Base-by-base conservation (phyloP, 2,113 vertebrate genomes). In the Progne subis region DNA sequence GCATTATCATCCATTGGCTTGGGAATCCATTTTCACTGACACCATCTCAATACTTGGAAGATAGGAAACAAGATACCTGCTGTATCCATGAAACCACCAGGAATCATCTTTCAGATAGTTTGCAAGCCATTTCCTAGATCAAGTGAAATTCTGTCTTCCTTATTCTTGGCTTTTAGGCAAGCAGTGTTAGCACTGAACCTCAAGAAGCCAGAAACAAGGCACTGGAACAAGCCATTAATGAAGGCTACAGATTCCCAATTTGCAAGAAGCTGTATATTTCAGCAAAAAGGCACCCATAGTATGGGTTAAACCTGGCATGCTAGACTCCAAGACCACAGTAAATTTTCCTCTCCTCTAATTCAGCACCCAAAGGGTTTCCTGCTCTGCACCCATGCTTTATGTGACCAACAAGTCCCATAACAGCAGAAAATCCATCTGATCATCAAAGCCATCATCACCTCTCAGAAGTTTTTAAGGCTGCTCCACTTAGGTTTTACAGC, bases 131-230 rank as follows among this genome's bases (percentile, higher is more conserved):
- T 94, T 95, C 91, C 92, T 84, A 91, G 28, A 92, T 46, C 91
- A 94, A 70, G 14, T 79, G 95, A 94, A 92, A 94, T 91, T 57
- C 88, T 91, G 61, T 69, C 95, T 78, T 60, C 44, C 72, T 86
- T 53, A 60, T 56, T 59, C 86, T 57, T 79, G 69, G 88, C 72
- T 84, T 93, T 68, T 37, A 91, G 63, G 81, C 53, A 75, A 77
- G 74, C 21, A 68, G 64, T 13, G 0, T 34, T 65, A 68, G 80
- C 56, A 56, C n/a, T 4, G 47, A 63, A 78, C 12, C 28, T 34
- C 44, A 21, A 77, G 68, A 86, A 92, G 76, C 8, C 12, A 75
- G 21, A 76, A 85, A 83, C 0, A 2, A 89, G 56, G 47, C 10
- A 26, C 53, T 93, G 75, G 55, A 94, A 86, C 29, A 77, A 88